phyloP scores from a whole-genome alignment of 2,113 vertebrate genomes.

The Catharus bicknelli region DNA sequence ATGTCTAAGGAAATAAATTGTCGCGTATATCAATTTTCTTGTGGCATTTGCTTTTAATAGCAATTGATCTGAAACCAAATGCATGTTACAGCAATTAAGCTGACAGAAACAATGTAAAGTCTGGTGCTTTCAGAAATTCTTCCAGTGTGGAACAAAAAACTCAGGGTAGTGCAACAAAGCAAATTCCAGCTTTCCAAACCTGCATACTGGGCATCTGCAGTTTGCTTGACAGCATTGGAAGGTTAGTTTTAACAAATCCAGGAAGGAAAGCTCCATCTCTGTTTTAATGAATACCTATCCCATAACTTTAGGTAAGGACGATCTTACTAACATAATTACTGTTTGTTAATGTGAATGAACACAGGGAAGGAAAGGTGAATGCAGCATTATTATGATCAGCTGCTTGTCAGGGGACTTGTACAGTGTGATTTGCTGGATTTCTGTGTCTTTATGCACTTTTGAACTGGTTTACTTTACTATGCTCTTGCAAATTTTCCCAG shows the following conservation, averaged over 20 bases:
- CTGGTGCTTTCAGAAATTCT: not conserved
- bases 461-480: not conserved
- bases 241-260: not conserved
- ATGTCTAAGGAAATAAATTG: constrained; percentile 39
- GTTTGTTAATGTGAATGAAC: not conserved
- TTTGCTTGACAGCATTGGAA: not conserved
- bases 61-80: constrained; percentile 46
- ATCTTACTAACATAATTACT: not conserved
- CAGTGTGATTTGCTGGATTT: not conserved
- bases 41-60: constrained; percentile 27
- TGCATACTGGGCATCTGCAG: not conserved
- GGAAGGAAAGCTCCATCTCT: not conserved
- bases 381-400: not conserved
- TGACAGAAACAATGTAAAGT: constrained; percentile 1
- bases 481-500: not conserved
- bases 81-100: constrained; percentile 35
- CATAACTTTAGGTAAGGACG: not conserved
- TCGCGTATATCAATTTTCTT: constrained; percentile 19
- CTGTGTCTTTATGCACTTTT: not conserved
- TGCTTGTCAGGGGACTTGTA: not conserved
- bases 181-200: not conserved
- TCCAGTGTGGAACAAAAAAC: not conserved
- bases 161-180: not conserved
- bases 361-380: not conserved
- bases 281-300: not conserved